These are phyloP conservation scores for Cranoglanis bouderius DNA, from an alignment of 2,113 vertebrate species.

Conservation along the genomic window DNA sequence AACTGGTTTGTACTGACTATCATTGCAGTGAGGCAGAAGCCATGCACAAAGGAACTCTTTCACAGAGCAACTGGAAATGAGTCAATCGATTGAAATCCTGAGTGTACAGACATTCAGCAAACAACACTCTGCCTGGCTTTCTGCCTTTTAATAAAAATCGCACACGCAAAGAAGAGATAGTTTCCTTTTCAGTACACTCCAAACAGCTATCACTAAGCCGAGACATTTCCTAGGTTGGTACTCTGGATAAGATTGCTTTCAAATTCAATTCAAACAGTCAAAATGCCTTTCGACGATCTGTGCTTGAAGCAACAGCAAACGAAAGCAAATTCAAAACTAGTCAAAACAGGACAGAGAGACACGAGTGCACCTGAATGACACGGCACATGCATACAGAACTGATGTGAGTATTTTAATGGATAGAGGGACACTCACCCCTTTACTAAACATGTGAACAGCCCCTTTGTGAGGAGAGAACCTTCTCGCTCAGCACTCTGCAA, in stretches of 20 bases:
- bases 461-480: slow-evolving; percentile 43
- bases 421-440: not conserved
- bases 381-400: not conserved
- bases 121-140: slow-evolving; percentile 7
- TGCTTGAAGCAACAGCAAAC: not conserved
- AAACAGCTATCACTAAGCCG: not conserved
- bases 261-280: not conserved
- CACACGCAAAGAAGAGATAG: not conserved
- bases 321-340: not conserved
- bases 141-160: slow-evolving; percentile 32
- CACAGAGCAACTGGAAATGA: slow-evolving; percentile 33
- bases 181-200: slow-evolving; percentile 15
- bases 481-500: slow-evolving; percentile 32
- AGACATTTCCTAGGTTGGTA: not conserved
- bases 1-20: not conserved
- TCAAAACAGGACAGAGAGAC: not conserved
- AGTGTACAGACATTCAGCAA: slow-evolving; percentile 13
- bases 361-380: not conserved
- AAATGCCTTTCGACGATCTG: not conserved
- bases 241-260: not conserved
- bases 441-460: slow-evolving; percentile 44
- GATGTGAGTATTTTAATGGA: slow-evolving; percentile 6
- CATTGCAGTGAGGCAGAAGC: slow-evolving; percentile 1
- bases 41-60: slow-evolving; percentile 38
- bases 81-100: slow-evolving; percentile 26